Evolutionary conservation across 1,140 invertebrate genomes (phyloP).

Genomic region (Drosophila nasuta): DNA sequence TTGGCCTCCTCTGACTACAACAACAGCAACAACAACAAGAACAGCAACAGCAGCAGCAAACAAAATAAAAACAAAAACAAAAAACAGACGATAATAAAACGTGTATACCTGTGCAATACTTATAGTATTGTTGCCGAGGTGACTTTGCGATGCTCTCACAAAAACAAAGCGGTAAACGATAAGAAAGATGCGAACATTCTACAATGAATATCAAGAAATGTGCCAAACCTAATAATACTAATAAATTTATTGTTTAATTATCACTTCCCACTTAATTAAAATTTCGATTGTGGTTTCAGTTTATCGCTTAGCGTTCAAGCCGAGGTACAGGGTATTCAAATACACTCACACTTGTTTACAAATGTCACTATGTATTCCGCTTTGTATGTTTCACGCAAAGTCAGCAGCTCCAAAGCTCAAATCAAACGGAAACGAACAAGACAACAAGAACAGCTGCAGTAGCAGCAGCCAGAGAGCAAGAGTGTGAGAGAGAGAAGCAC

Average conservation of each 20-base stretch:
- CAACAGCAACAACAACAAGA: constrained; percentile 21
- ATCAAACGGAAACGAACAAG: constrained; percentile 11
- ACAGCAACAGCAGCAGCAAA: constrained; percentile 16
- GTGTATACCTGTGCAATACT: constrained; percentile 20
- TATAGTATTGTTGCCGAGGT: constrained; percentile 1
- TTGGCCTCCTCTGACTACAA: constrained; percentile 64
- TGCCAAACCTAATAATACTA: not conserved
- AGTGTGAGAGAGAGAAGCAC: constrained; percentile 16
- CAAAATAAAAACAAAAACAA: constrained; percentile 30
- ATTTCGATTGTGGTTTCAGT: not conserved
- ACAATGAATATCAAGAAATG: not conserved
- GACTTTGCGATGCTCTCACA: constrained; percentile 28
- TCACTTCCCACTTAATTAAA: not conserved
- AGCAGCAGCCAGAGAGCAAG: not conserved
- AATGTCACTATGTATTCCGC: too few relatives aligned
- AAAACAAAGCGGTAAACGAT: not conserved
- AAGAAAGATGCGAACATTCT: not conserved
- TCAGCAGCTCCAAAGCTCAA: constrained; percentile 31
- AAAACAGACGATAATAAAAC: constrained; percentile 58
- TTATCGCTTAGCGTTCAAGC: not conserved
- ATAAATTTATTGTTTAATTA: not conserved
- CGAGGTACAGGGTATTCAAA: constrained; percentile 16
- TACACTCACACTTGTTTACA: constrained; percentile 7
- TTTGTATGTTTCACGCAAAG: constrained; percentile 3
- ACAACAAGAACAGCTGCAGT: not conserved